Evolutionary conservation across 2,113 vertebrate species (phyloP), one percentile per base, ranked within the genome.

Genomic region (Bubo bubo): DNA sequence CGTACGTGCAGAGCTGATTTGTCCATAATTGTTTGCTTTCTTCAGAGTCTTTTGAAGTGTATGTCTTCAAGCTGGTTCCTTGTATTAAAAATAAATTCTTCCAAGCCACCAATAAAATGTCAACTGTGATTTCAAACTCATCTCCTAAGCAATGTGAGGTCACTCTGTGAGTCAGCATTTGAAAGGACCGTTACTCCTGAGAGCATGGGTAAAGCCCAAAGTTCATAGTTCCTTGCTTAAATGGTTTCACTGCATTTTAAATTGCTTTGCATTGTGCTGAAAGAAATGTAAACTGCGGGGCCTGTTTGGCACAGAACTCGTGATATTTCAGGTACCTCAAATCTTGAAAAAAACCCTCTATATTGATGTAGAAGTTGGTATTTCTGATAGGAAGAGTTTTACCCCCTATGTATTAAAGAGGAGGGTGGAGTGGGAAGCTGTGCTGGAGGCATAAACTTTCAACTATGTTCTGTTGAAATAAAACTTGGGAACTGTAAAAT

Each of bases 71-170:
- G 77, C 76, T 86, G 94, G 84, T 71, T 79, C 84, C 79, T 75
- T 95, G 91, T 86, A 97, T 96, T 98, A 96, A 97, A 98, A 97
- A 96, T 71, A 96, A 98, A 96, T 89, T 96, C 67, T 97, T 97
- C 95, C 80, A 91, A 89, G 79, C 96, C 91, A 79, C 93, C 92
- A 96, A 92, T 96, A 89, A 96, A 97, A 96, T 91, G 86, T 86
- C 97, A 94, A 32, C 94, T 93, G 35, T 97, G 97, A 95, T 95
- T 93, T 76, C 68, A 98, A 97, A 91, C 47, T 91, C 43, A 70
- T 97, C 90, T 86, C 96, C 82, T 66, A 53, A 96, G 83, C 73
- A 67, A 22, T 16, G 41, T 68, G 90, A 92, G 93, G 91, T 91
- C 56, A 49, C 88, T 95, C 85, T 64, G 3, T 95, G 94, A 96